These are phyloP conservation scores for Mesorhabditis spiculigera DNA, from an alignment of 2,888 invertebrate species.

Conservation along the genomic window DNA sequence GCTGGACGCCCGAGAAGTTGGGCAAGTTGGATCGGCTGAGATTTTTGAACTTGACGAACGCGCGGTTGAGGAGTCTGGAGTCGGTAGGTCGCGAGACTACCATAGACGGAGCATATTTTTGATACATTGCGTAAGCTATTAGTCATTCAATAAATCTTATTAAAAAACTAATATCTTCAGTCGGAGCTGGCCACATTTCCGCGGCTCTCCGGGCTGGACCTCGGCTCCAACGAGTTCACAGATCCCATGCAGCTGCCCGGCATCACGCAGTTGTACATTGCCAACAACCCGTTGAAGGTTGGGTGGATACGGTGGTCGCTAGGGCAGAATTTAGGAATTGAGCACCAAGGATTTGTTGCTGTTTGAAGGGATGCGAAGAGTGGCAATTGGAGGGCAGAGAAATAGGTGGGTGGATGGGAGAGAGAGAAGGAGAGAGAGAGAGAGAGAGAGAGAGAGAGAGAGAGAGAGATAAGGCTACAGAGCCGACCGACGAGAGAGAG, in stretches of 20 bases:
- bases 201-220: constrained; percentile 30
- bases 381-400: background rate
- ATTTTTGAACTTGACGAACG: background rate
- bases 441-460: too few species aligned
- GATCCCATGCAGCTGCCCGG: constrained; percentile 4
- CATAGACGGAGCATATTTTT: background rate
- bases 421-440: too few species aligned
- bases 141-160: background rate
- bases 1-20: constrained; percentile 3
- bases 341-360: background rate
- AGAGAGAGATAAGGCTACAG: too few species aligned
- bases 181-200: constrained; percentile 7
- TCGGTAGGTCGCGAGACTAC: background rate
- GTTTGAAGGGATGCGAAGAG: background rate
- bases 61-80: background rate
- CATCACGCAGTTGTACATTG: constrained; percentile 12
- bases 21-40: background rate
- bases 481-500: too few species aligned
- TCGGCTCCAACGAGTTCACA: constrained; percentile 19
- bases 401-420: too few species aligned
- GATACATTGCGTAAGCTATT: background rate
- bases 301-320: too few species aligned
- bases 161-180: background rate
- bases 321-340: background rate
- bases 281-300: constrained; percentile 13